phyloP scores from a whole-genome alignment of 2,113 vertebrate genomes.

The Calypte anna region DNA sequence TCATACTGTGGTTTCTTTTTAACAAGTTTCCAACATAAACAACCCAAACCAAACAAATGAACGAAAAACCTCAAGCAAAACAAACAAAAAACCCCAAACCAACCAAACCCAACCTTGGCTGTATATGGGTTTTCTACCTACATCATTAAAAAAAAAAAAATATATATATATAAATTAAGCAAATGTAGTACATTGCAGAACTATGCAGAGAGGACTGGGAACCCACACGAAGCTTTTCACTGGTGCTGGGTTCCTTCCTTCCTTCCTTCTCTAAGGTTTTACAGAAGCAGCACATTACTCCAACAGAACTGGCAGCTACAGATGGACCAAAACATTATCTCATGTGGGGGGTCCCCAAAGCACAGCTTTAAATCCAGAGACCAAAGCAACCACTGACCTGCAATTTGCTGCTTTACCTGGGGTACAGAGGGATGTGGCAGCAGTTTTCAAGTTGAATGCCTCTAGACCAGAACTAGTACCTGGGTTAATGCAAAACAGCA shows the following conservation, averaged over 20 bases:
- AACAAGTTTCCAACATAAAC: neutral
- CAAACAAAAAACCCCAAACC: neutral
- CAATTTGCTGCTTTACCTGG: neutral
- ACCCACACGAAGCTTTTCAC: neutral
- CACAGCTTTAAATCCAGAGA: neutral
- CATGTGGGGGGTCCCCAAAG: neutral
- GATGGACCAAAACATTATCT: neutral
- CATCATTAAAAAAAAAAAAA: neutral
- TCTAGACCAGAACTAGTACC: neutral
- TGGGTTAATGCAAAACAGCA: neutral
- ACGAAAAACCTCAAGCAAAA: no score
- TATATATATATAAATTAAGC: neutral
- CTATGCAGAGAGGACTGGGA: neutral
- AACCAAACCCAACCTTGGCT: neutral
- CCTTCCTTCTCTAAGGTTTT: neutral
- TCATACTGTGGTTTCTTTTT: neutral
- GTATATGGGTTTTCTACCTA: rapidly evolving
- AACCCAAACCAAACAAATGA: neutral
- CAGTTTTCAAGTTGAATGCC: neutral
- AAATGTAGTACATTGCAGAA: neutral
- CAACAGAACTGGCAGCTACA: neutral
- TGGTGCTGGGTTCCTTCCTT: neutral
- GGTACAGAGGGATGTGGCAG: neutral
- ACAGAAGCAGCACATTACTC: neutral
- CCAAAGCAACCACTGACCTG: neutral